phyloP scores from a whole-genome alignment of 2,888 invertebrate species.

The Sesia bembeciformis region DNA sequence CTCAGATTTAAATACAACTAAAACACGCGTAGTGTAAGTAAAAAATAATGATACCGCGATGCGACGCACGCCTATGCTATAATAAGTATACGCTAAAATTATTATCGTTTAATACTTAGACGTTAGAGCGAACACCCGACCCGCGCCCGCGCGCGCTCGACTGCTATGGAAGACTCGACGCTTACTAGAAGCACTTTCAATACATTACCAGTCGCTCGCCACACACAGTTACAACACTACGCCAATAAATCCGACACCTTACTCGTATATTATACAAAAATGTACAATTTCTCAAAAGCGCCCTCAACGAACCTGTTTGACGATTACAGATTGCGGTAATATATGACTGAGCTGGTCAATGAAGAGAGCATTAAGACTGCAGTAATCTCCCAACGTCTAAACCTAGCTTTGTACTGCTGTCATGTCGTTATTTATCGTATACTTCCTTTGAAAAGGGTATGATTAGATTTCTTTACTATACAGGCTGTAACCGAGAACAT shows the following conservation, averaged over 20 bases:
- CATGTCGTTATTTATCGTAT: too few species aligned
- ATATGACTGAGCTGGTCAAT: too few species aligned
- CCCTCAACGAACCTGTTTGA: slow-evolving; percentile 23
- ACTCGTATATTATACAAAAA: slow-evolving; percentile 66
- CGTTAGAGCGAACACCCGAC: slow-evolving; percentile 57
- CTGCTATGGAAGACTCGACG: slow-evolving; percentile 74
- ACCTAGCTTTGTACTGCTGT: too few species aligned
- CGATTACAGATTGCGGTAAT: too few species aligned
- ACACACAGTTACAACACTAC: slow-evolving; percentile 47
- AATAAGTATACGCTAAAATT: slow-evolving; percentile 62
- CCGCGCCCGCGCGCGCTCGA: slow-evolving; percentile 57
- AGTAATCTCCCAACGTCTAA: too few species aligned
- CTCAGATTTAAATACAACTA: slow-evolving; percentile 46
- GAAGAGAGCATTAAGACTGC: too few species aligned
- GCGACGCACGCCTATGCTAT: slow-evolving; percentile 56
- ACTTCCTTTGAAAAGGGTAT: too few species aligned
- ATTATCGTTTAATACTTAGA: slow-evolving; percentile 73
- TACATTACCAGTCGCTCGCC: slow-evolving; percentile 63
- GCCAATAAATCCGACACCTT: slow-evolving; percentile 62
- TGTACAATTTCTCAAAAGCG: slow-evolving; percentile 69
- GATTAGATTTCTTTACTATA: too few species aligned
- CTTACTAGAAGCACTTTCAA: slow-evolving; percentile 70
- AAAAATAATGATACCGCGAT: slow-evolving; percentile 23
- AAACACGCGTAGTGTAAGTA: slow-evolving; percentile 49
- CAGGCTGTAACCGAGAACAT: too few species aligned